Evolutionary conservation across 2,888 invertebrate species (phyloP).

Genomic region (Junonia oenone): DNA sequence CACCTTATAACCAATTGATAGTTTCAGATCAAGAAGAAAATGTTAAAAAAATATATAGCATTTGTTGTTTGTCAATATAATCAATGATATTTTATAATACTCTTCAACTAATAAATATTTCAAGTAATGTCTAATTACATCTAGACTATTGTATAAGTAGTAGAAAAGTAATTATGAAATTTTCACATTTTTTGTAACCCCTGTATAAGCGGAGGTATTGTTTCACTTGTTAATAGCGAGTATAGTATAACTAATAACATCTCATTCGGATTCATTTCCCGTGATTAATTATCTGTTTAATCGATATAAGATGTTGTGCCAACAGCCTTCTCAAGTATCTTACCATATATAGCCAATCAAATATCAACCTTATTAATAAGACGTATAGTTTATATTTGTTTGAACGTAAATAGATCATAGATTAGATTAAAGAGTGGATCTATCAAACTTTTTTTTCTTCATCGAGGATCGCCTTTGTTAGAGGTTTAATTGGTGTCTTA

Average conservation of each 20-base stretch:
- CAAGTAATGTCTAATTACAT: too few species aligned
- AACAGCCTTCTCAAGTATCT: conserved; percentile 69
- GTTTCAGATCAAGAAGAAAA: too few species aligned
- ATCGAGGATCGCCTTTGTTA: conserved; percentile 77
- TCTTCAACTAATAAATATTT: too few species aligned
- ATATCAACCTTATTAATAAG: conserved; percentile 32
- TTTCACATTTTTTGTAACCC: too few species aligned
- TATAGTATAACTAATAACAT: conserved; percentile 79
- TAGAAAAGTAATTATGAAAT: too few species aligned
- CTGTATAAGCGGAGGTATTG: conserved; percentile 43
- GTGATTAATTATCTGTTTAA: conserved; percentile 80
- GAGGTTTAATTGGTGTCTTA: conserved; percentile 76
- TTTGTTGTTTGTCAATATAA: too few species aligned
- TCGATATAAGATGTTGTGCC: conserved; percentile 80
- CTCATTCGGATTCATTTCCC: conserved; percentile 79
- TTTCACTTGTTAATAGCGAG: conserved; percentile 78
- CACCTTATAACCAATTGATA: neutral
- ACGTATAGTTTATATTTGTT: conserved; percentile 34
- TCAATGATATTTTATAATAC: too few species aligned
- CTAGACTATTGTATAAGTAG: too few species aligned
- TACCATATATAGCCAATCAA: conserved; percentile 22
- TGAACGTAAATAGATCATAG: conserved; percentile 46
- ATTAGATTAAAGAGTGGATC: conserved; percentile 77
- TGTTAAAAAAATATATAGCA: too few species aligned
- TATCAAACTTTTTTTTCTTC: conserved; percentile 71